Percentiles rank a stretch among this genome's conserved stretches.
phyloP scores from a whole-genome alignment of 1,140 invertebrate species.

The Eupristina koningsbergeri region DNA sequence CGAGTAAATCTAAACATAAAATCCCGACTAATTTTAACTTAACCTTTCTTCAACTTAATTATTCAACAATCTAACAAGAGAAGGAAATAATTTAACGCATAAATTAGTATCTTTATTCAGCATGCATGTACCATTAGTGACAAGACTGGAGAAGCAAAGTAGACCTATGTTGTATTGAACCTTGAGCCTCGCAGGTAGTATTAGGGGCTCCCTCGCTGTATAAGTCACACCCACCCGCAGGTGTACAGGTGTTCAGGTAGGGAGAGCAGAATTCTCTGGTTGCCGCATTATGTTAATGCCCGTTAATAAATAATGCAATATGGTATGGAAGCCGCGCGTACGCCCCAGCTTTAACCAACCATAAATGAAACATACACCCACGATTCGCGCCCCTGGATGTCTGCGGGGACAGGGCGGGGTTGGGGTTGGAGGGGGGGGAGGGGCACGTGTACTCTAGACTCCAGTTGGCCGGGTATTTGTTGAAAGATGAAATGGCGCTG shows the following conservation, averaged over 20 bases:
- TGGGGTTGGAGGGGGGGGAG: no score
- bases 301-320: conserved; percentile 43
- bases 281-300: conserved; percentile 38
- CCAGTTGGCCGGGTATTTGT: background rate
- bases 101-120: no score
- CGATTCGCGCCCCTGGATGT: background rate
- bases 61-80: no score
- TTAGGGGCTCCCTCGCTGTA: background rate
- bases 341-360: conserved; percentile 8
- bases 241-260: background rate
- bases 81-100: no score
- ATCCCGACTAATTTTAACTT: no score
- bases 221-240: background rate
- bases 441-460: no score
- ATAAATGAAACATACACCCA: conserved; percentile 19
- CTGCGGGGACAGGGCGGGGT: no score
- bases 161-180: background rate
- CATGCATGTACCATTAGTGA: no score
- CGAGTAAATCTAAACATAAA: no score
- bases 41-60: no score
- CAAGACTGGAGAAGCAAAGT: background rate
- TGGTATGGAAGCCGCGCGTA: background rate
- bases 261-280: background rate
- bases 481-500: background rate
- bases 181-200: background rate